Conservation (phyloP, 2,797 vertebrate genomes). For the Anguilla pacifica region DNA sequence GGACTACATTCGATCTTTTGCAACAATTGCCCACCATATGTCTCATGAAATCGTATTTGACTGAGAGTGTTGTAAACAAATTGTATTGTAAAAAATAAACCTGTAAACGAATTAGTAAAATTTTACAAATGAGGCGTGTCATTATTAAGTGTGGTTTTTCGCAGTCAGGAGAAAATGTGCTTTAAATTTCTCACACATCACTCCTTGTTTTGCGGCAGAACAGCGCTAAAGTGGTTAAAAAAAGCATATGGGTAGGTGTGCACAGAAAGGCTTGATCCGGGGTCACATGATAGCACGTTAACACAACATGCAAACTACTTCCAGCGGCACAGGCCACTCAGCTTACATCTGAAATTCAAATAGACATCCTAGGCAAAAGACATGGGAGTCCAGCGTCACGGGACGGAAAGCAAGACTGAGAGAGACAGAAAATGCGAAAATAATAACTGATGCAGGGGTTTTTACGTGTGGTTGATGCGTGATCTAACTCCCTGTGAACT, state of each 20-base stretch:
- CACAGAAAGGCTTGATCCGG: conserved; percentile 17
- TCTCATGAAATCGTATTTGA: neutral
- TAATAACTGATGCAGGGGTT: neutral
- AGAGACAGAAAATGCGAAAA: neutral
- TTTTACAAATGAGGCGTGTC: neutral
- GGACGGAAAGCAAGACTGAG: conserved; percentile 39
- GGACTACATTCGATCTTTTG: neutral
- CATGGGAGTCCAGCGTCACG: conserved; percentile 64
- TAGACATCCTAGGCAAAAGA: conserved; percentile 50
- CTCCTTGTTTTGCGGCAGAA: neutral
- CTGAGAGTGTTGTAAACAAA: too few relatives aligned
- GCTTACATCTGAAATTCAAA: conserved; percentile 56
- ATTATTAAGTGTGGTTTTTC: neutral
- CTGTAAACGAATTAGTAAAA: neutral
- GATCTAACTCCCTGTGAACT: neutral
- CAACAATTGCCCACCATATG: neutral
- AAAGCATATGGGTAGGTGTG: neutral
- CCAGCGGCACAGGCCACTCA: conserved; percentile 22
- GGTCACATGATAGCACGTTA: conserved; percentile 64
- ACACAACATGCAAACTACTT: conserved; percentile 42
- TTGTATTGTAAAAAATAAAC: neutral
- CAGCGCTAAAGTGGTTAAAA: conserved; percentile 32
- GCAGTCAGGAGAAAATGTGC: neutral
- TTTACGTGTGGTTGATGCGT: neutral
- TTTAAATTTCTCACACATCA: neutral